Base-by-base conservation (phyloP, 1,140 invertebrate species). In the Drosophila leontia region DNA sequence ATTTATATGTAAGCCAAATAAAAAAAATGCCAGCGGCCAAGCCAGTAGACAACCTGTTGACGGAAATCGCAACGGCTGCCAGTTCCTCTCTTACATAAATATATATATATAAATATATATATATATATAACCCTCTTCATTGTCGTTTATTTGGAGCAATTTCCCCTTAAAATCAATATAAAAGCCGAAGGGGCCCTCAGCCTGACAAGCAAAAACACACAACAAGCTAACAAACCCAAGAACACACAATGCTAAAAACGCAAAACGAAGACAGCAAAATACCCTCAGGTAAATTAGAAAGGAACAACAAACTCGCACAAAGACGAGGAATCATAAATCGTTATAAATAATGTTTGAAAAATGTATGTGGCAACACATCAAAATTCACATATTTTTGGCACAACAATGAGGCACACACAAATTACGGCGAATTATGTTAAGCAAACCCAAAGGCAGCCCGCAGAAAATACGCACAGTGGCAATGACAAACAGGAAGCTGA, bases 321-420 rank as follows among this genome's bases (percentile, higher is more conserved):
- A 64, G 32, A 51, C 3, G 26, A 50, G 35, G 48, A 42, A 34
- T 51, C 83, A 60, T 77, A 79, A 82, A 79, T 72, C 70, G 67
- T 65, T 80, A 72, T 80, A 83, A 83, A 83, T 80, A 80, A 86
- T 71, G 83, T 69, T 48, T 29, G 56, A 61, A 76, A 72, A 81
- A 74, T 75, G 50, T 50, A 47, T 58, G 50, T 50, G 34, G 61
- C 45, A 56, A 70, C 48, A 69, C 82, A 82, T 63, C 48, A 75
- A 63, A 81, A 48, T 48, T 44, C n/a, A 7, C 8, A 15, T 29
- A 19, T 55, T 29, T 57, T 51, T 67, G 37, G 67, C 62, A 67
- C 63, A 78, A 83, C 75, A 82, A 82, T 75, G 68, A 65, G 77
- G 67, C 39, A 69, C 47, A 45, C 68, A 64, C 62, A 71, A 71